phyloP scores from a whole-genome alignment of 2,797 vertebrate genomes.

The Pantherophis alleghaniensis region DNA sequence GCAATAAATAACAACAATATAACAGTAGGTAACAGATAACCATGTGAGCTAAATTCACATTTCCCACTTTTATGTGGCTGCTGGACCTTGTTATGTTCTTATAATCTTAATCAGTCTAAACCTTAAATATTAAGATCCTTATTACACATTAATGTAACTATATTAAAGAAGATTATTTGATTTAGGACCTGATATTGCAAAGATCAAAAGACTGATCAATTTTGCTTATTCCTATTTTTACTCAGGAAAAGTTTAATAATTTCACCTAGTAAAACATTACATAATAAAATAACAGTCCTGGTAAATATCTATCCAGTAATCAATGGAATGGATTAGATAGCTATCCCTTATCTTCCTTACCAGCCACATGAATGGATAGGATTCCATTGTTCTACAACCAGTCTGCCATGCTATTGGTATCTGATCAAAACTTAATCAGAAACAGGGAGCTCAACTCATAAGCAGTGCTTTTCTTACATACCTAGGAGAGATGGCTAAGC shows the following conservation, averaged over 20 bases:
- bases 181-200: not conserved
- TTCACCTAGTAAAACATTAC: not conserved
- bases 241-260: not conserved
- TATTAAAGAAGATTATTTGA: not conserved
- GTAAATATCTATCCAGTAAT: not conserved
- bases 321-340: not conserved
- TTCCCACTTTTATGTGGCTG: not conserved
- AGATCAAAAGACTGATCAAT: not conserved
- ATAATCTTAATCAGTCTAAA: not conserved
- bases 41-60: not conserved
- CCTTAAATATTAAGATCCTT: not conserved
- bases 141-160: not conserved
- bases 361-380: not conserved
- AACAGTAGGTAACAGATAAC: not conserved
- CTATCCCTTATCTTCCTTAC: not conserved
- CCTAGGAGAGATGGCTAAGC: not conserved
- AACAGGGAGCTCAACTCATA: not conserved
- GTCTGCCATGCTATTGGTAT: not conserved
- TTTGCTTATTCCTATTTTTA: not conserved
- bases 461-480: not conserved
- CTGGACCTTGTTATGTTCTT: not conserved
- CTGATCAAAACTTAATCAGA: not conserved
- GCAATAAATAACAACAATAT: conserved; percentile 41
- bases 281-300: not conserved
- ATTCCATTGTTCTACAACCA: not conserved